A percentile compares a stretch with the other conserved stretches of the same genome.
Conservation (phyloP, 35 echinoderm and acorn worm genomes). For the Lytechinus variegatus region DNA sequence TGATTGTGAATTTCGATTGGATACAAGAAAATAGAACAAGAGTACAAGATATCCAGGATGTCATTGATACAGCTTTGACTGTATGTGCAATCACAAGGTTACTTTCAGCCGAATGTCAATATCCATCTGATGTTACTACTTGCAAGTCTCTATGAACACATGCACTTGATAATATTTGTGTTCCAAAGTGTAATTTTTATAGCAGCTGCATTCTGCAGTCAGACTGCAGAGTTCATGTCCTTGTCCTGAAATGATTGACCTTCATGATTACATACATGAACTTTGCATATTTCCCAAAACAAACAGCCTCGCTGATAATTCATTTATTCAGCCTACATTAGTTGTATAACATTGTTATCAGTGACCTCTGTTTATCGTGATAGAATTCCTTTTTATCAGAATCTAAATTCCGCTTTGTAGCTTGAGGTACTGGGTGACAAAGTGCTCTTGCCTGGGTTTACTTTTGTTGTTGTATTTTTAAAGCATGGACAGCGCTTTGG, state of each 20-base stretch:
- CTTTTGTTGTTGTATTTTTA: no score
- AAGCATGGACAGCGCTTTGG: no score
- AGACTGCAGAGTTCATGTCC: not conserved
- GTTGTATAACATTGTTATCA: not conserved
- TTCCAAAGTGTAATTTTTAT: not conserved
- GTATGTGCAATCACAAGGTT: not conserved
- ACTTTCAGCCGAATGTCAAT: not conserved
- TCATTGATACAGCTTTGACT: no score
- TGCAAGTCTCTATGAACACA: not conserved
- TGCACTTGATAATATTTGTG: not conserved
- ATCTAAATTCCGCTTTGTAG: no score
- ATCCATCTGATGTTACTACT: not conserved
- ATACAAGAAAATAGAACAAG: no score
- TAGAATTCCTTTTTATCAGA: no score
- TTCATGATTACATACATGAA: not conserved
- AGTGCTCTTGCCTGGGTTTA: no score
- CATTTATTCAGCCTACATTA: not conserved
- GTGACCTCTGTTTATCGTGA: no score
- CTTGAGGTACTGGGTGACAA: no score
- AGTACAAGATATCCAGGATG: no score
- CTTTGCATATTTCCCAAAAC: not conserved
- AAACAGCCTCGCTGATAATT: not conserved
- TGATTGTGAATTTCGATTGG: no score
- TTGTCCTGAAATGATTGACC: not conserved
- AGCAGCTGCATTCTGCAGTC: no score